Evolutionary conservation across 2,888 invertebrate species (phyloP), one percentile per base, ranked within the genome.

Genomic region (Lacanobia oleracea): DNA sequence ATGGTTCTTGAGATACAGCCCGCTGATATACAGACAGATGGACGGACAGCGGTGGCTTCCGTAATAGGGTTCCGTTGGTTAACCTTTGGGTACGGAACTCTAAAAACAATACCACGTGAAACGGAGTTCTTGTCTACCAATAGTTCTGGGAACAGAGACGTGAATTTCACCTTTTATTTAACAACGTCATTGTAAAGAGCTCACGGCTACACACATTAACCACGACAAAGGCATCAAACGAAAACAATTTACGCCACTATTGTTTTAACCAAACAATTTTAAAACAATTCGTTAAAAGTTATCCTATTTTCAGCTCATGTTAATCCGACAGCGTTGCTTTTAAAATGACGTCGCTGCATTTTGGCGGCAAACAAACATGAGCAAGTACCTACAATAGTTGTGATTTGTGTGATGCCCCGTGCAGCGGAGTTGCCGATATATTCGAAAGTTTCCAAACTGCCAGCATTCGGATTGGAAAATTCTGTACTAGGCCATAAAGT

Each of bases 401-500:
- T 90, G 88, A 91, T 91, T 91, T 89, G 90, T 89, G 82, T 81
- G 64, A 72, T 69, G 48, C 63, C 72, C 72, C 54, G 61, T 12
- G 27, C 67, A 72, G 64, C 45, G 56, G 21, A 65, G 72, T 68
- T 71, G 62, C 64, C 73, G 37, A 72, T 61, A 87, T 86, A 89
- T 88, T 86, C 86, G 85, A 85, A 90, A 88, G 87, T 91, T 88
- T 86, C 87, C 87, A 82, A 87, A 87, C 86, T 90, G 89, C 88
- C 89, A 88, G 89, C 90, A 84, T 83, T 87, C 80, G 85, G 86
- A 91, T 90, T 91, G 90, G 88, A 91, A 91, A 92, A 92, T 90
- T 91, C 87, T 89, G 87, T 88, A 90, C 85, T 72, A 88, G 83
- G 79, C 88, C 86, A 91, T 92, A 91, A 89, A 91, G 87, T 88